Evolutionary conservation across 2,888 invertebrate genomes (phyloP).

Genomic region (Idaea straminata): DNA sequence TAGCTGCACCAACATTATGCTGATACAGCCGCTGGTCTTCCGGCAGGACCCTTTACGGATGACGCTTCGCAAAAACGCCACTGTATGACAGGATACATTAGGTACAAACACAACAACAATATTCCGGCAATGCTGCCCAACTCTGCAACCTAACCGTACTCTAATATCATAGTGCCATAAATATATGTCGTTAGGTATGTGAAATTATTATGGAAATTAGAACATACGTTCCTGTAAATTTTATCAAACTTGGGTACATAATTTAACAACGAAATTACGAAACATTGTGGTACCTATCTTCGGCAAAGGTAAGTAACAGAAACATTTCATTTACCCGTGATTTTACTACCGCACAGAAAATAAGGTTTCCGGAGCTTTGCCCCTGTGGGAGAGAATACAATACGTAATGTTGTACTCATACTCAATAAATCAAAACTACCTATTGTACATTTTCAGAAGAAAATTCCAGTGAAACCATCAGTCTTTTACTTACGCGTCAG

Average conservation of each 20-base stretch:
- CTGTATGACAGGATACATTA: too few relatives aligned
- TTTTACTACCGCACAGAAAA: constrained; percentile 8
- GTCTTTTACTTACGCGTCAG: constrained; percentile 13
- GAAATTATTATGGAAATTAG: neutral
- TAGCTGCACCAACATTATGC: too few relatives aligned
- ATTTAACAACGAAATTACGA: neutral
- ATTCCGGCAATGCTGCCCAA: too few relatives aligned
- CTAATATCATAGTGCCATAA: too few relatives aligned
- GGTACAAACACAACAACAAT: too few relatives aligned
- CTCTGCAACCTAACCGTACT: too few relatives aligned
- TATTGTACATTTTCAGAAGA: constrained; percentile 19
- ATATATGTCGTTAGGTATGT: neutral
- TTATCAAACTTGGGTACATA: neutral
- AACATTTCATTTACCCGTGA: constrained; percentile 2
- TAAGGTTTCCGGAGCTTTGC: constrained; percentile 22
- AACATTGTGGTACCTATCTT: too few relatives aligned
- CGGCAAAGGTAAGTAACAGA: neutral
- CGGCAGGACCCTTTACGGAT: too few relatives aligned
- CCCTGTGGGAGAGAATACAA: constrained; percentile 13
- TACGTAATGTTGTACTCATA: constrained; percentile 12
- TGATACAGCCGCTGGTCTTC: too few relatives aligned
- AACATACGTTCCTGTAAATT: neutral
- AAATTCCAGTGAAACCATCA: constrained; percentile 14
- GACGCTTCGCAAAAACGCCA: too few relatives aligned
- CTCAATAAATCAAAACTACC: constrained; percentile 23